Percentiles rank a stretch among this genome's conserved stretches.
Conservation (phyloP, 2,113 vertebrate genomes). For the Oreocharis arfaki region DNA sequence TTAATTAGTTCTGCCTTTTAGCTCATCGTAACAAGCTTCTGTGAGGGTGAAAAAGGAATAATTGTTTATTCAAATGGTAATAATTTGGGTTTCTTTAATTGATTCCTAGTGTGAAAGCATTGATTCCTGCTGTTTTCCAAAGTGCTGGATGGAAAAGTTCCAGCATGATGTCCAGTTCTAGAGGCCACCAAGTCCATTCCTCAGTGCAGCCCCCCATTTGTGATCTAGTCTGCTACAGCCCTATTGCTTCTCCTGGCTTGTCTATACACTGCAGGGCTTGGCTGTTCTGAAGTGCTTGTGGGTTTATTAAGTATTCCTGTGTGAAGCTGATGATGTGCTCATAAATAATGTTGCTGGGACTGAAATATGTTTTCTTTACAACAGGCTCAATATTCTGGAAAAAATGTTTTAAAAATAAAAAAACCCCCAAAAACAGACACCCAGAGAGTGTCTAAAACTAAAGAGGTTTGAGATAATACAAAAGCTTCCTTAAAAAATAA, state of each 20-base stretch:
- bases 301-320: neutral
- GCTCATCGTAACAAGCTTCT: conserved; percentile 60
- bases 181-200: neutral
- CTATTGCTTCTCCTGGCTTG: neutral
- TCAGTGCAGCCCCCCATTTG: neutral
- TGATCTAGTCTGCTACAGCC: neutral
- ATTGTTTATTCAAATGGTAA: conserved; percentile 73
- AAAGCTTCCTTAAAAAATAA: neutral
- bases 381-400: neutral
- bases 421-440: neutral
- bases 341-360: conserved; percentile 10
- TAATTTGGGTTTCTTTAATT: conserved; percentile 73
- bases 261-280: neutral
- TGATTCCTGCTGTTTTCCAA: conserved; percentile 61
- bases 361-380: neutral
- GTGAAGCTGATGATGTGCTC: neutral
- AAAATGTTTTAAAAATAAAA: neutral
- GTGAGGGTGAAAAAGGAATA: conserved; percentile 59
- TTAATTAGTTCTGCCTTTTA: conserved; percentile 71
- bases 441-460: neutral
- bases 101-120: conserved; percentile 62
- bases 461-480: neutral
- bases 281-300: neutral
- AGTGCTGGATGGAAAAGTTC: conserved; percentile 54
- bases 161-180: conserved; percentile 14